Percentiles rank a stretch among this genome's conserved stretches.
Evolutionary conservation across 2,113 vertebrate genomes (phyloP).

Genomic region (Tyrannus savana): DNA sequence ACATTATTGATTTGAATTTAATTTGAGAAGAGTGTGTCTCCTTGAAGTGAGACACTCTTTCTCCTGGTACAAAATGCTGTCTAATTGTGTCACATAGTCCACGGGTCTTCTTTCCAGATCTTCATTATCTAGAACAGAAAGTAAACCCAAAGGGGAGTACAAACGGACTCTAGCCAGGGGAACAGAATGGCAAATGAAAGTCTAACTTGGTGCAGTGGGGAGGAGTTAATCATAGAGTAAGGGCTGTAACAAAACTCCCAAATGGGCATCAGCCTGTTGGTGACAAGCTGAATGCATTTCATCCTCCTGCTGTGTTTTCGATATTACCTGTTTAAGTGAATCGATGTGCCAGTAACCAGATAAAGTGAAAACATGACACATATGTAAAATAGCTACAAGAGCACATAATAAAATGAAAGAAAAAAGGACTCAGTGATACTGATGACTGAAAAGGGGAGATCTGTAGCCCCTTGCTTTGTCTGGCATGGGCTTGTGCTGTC

Average conservation of each 20-base stretch:
- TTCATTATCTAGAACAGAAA: background rate
- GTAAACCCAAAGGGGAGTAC: background rate
- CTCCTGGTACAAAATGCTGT: background rate
- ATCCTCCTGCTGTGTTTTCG: background rate
- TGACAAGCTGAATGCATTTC: background rate
- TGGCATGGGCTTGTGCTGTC: background rate
- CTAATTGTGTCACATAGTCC: background rate
- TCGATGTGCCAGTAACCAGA: background rate
- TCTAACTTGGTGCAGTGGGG: background rate
- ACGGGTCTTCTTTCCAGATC: background rate
- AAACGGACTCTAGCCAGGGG: background rate
- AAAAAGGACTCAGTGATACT: background rate
- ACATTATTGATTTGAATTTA: slow-evolving; percentile 16
- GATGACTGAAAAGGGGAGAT: background rate
- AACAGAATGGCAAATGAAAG: background rate
- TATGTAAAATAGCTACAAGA: background rate
- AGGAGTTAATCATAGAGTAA: background rate
- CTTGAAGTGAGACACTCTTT: background rate
- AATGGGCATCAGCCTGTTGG: background rate
- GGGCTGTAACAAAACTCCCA: background rate
- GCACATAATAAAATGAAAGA: background rate
- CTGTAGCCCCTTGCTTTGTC: background rate
- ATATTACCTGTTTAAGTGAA: background rate
- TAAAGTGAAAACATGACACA: background rate
- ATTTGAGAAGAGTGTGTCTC: background rate